phyloP scores from a whole-genome alignment of 23 tunicate species.

The Halocynthia aurantium region DNA sequence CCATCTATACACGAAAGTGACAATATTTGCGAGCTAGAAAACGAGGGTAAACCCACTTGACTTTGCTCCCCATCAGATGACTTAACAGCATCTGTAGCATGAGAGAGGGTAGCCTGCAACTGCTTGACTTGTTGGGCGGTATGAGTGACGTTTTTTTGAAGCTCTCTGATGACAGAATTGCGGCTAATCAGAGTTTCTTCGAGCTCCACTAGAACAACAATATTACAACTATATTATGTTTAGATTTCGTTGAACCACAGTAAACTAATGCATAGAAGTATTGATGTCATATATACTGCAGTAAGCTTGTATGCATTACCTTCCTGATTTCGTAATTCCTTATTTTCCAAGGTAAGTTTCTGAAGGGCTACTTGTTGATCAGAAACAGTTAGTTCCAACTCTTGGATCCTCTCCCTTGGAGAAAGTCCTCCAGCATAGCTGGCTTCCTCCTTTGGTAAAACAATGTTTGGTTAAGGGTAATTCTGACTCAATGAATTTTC shows the following conservation, averaged over 20 bases:
- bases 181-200: constrained; percentile 17
- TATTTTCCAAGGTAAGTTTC: constrained; percentile 68
- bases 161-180: constrained; percentile 46
- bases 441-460: constrained; percentile 48
- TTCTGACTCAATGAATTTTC: too few relatives aligned
- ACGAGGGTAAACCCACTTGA: constrained; percentile 18
- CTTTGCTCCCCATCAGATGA: constrained; percentile 65
- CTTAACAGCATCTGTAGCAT: constrained; percentile 59
- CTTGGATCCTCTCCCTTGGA: constrained; percentile 68
- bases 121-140: constrained; percentile 73
- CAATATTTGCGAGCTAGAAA: too few relatives aligned
- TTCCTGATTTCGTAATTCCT: constrained; percentile 37
- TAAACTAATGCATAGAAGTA: background rate
- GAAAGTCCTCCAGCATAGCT: constrained; percentile 47
- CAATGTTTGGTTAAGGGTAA: too few relatives aligned
- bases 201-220: constrained; percentile 15
- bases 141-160: constrained; percentile 62
- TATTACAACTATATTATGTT: background rate
- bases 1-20: too few relatives aligned
- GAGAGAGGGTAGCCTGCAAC: constrained; percentile 58
- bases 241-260: background rate
- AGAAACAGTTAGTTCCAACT: constrained; percentile 77
- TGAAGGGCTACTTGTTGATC: constrained; percentile 86
- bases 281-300: background rate
- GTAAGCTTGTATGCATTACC: background rate